Percentiles rank a stretch among this genome's conserved stretches.
Conservation (phyloP, 1,140 invertebrate species). For the Leptopilina boulardi region DNA sequence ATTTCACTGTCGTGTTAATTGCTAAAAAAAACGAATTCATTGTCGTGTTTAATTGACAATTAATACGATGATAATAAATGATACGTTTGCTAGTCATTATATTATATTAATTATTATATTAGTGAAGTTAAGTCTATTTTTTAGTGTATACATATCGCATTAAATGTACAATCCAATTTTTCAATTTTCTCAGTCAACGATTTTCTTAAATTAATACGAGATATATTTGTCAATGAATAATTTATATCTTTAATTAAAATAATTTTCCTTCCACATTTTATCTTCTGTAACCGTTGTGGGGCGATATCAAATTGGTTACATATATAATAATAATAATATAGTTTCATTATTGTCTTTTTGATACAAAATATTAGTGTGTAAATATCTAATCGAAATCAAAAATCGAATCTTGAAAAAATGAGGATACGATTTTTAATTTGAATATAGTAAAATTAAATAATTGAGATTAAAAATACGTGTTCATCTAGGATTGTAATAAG, state of each 20-base stretch:
- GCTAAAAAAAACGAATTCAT: no score
- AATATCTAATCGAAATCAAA: slow-evolving; percentile 29
- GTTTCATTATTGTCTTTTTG: slow-evolving; percentile 56
- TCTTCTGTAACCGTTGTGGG: neutral
- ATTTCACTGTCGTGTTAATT: neutral
- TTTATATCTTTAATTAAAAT: neutral
- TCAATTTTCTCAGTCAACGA: slow-evolving; percentile 5
- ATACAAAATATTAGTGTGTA: slow-evolving; percentile 55
- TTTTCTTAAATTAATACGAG: neutral
- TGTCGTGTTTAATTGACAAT: slow-evolving; percentile 12
- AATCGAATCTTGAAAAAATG: neutral
- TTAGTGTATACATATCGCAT: slow-evolving; percentile 70
- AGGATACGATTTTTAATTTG: slow-evolving; percentile 8
- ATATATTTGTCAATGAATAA: neutral
- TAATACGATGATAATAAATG: neutral
- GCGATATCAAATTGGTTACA: slow-evolving; percentile 10
- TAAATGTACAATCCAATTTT: slow-evolving; percentile 61
- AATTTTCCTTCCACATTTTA: slow-evolving; percentile 28
- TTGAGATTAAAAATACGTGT: slow-evolving; percentile 56
- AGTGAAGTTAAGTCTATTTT: slow-evolving; percentile 58
- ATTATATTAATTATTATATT: slow-evolving; percentile 11
- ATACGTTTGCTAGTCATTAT: slow-evolving; percentile 12
- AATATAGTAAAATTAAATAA: slow-evolving; percentile 8
- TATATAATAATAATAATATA: neutral
- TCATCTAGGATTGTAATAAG: slow-evolving; percentile 62